phyloP scores from a whole-genome alignment of 1,140 invertebrate genomes.

The Brachionus asplanchnoidis region DNA sequence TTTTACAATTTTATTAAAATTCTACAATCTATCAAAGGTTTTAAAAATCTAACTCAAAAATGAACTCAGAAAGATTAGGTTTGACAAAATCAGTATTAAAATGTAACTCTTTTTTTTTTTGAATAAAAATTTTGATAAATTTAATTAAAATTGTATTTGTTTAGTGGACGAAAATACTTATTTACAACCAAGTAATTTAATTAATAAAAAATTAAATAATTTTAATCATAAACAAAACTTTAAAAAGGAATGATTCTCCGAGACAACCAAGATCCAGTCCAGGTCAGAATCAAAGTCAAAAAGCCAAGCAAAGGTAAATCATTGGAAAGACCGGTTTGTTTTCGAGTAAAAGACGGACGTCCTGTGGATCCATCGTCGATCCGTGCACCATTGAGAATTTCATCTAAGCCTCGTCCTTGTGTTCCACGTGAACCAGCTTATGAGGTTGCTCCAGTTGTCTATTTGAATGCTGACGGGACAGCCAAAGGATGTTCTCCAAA shows the following conservation, averaged over 20 bases:
- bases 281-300: slow-evolving; percentile 2
- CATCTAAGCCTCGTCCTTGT: not conserved
- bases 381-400: not conserved
- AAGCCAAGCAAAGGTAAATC: not conserved
- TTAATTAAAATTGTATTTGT: not conserved
- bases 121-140: not conserved
- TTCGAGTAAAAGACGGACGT: not conserved
- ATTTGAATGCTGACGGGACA: not conserved
- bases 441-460: not conserved
- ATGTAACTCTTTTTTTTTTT: not conserved
- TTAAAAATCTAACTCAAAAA: not conserved
- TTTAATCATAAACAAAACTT: not conserved
- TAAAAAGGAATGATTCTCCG: not conserved
- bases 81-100: not conserved
- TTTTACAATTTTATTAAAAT: not conserved
- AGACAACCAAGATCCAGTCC: not conserved
- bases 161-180: not conserved
- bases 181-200: not conserved
- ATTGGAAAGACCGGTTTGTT: not conserved
- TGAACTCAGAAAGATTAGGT: not conserved
- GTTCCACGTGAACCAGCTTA: not conserved
- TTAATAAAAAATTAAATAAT: not conserved
- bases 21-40: not conserved
- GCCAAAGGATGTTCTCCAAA: not conserved
- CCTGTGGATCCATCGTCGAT: not conserved